phyloP scores from a whole-genome alignment of 2,888 invertebrate species.

The Caenorhabditis parvicauda region DNA sequence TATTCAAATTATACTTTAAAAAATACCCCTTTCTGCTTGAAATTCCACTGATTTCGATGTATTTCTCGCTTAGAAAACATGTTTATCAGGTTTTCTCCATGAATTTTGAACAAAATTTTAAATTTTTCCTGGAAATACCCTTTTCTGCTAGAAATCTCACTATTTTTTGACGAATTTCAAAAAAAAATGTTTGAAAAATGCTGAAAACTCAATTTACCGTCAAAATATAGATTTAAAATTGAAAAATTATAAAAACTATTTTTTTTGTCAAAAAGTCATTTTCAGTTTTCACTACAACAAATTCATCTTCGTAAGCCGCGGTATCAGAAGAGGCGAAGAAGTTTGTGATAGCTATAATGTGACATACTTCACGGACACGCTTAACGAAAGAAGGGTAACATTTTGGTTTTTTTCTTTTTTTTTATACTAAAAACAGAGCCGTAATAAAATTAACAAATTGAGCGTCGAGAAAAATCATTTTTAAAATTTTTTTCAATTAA shows the following conservation, averaged over 20 bases:
- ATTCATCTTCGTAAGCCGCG: conserved; percentile 27
- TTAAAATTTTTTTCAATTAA: too few species aligned
- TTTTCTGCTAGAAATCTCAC: too few species aligned
- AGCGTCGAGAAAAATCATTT: too few species aligned
- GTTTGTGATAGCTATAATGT: conserved; percentile 32
- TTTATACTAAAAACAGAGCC: too few species aligned
- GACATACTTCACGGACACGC: conserved; percentile 9
- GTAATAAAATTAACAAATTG: too few species aligned
- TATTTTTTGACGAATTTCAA: neutral
- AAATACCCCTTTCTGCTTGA: too few species aligned
- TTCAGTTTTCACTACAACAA: conserved; percentile 26
- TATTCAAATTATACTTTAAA: neutral
- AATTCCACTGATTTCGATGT: too few species aligned
- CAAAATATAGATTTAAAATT: neutral
- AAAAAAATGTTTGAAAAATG: neutral
- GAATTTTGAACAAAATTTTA: too few species aligned
- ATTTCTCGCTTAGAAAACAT: too few species aligned
- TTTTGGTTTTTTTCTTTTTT: neutral
- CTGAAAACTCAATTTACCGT: neutral
- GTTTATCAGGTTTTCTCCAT: too few species aligned
- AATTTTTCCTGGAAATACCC: too few species aligned
- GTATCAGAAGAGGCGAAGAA: conserved; percentile 29
- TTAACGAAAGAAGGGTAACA: conserved; percentile 19
- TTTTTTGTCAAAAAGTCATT: neutral
- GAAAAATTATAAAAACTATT: neutral